Evolutionary conservation across 1,140 invertebrate genomes (phyloP).

Genomic region (Rhagoletis zephyria): DNA sequence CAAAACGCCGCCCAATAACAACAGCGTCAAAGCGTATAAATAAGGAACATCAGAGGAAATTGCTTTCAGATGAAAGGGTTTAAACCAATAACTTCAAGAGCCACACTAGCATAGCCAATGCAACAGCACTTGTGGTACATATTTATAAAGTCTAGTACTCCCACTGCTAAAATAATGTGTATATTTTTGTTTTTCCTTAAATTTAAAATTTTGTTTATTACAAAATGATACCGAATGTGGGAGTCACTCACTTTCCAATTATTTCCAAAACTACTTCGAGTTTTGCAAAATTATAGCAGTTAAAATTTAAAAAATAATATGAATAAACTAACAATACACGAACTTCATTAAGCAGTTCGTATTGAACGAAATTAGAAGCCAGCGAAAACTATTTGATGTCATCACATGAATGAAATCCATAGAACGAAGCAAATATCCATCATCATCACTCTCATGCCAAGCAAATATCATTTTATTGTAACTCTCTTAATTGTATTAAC

Average conservation of each 20-base stretch:
- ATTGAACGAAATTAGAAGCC: background rate
- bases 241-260: background rate
- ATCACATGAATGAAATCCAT: conserved; percentile 35
- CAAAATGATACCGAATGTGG: conserved; percentile 36
- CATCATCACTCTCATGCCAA: conserved; percentile 44
- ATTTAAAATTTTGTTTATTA: conserved; percentile 39
- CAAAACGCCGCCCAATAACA: conserved; percentile 21
- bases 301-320: conserved; percentile 13
- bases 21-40: conserved; percentile 13
- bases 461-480: conserved; percentile 49
- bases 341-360: conserved; percentile 36
- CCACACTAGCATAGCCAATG: conserved; percentile 48
- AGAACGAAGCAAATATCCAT: conserved; percentile 39
- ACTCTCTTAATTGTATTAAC: conserved; percentile 48
- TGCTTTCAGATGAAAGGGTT: conserved; percentile 23
- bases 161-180: conserved; percentile 32
- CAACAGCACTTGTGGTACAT: conserved; percentile 43
- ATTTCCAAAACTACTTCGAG: conserved; percentile 39
- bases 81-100: conserved; percentile 25
- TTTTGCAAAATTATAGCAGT: conserved; percentile 46
- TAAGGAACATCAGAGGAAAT: conserved; percentile 10
- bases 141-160: conserved; percentile 35
- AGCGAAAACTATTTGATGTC: conserved; percentile 8
- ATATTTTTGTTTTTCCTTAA: conserved; percentile 51
- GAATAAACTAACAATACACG: background rate